A percentile compares a stretch with the other conserved stretches of the same genome.
These are phyloP conservation scores for Ectemnius cavifrons DNA, from an alignment of 2,888 invertebrate species.

Conservation along the genomic window DNA sequence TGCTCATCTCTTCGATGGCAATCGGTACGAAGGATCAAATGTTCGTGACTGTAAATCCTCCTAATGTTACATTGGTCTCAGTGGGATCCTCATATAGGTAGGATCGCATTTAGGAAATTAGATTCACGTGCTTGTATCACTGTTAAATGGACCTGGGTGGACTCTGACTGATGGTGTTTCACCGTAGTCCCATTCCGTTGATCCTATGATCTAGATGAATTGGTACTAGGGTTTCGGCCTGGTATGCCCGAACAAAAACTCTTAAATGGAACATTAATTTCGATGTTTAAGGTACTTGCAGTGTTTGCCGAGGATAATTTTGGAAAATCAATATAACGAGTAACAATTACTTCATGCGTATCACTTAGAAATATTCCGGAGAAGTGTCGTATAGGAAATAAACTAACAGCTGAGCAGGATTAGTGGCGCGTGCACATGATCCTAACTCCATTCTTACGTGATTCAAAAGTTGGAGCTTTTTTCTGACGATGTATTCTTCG, in stretches of 20 bases:
- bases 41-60: too few relatives aligned
- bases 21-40: too few relatives aligned
- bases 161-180: constrained; percentile 3
- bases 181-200: not conserved
- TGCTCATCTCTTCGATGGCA: too few relatives aligned
- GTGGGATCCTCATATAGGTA: too few relatives aligned
- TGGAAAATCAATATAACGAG: not conserved
- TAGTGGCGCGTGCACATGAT: not conserved
- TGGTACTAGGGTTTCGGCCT: not conserved
- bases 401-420: not conserved
- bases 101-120: not conserved
- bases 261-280: not conserved
- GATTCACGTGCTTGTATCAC: not conserved
- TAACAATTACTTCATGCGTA: too few relatives aligned
- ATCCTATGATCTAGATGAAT: constrained; percentile 6
- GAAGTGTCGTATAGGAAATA: not conserved
- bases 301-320: not conserved
- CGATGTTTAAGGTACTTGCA: not conserved
- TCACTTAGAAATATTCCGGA: too few relatives aligned
- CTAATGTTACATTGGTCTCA: too few relatives aligned
- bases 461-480: constrained; percentile 10
- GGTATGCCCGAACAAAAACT: not conserved
- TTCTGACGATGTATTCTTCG: constrained; percentile 31
- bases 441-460: not conserved
- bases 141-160: constrained; percentile 4